Evolutionary conservation across 92 coral and sea anemone species (phyloP).

Genomic region (Scolanthus callimorphus): DNA sequence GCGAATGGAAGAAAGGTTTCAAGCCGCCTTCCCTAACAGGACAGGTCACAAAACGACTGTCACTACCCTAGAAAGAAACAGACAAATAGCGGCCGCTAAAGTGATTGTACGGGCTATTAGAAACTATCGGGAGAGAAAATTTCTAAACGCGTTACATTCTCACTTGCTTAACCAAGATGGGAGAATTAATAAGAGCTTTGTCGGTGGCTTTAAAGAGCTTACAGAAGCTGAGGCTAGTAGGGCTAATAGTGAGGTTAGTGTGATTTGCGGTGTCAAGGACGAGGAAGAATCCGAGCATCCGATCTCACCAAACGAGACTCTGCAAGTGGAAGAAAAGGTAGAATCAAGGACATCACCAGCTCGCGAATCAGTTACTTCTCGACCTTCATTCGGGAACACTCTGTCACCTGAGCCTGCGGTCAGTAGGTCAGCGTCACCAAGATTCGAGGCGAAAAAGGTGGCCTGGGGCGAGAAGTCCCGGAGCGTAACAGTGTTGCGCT

Average conservation of each 20-base stretch:
- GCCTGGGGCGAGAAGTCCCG: too few species aligned
- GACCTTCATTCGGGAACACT: neutral
- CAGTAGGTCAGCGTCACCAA: too few species aligned
- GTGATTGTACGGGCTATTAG: slow-evolving; percentile 75
- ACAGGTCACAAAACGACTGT: slow-evolving; percentile 55
- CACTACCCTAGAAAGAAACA: slow-evolving; percentile 64
- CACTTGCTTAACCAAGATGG: slow-evolving; percentile 4
- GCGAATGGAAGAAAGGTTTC: slow-evolving; percentile 83
- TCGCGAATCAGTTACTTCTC: neutral
- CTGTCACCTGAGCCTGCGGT: neutral
- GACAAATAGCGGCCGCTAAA: slow-evolving; percentile 60
- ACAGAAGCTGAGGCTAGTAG: neutral
- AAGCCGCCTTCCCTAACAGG: slow-evolving; percentile 78
- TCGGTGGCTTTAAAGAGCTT: neutral
- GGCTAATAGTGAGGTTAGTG: slow-evolving; percentile 14
- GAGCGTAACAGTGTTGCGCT: too few species aligned
- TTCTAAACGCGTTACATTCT: slow-evolving; percentile 24
- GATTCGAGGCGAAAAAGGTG: too few species aligned
- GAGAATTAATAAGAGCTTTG: slow-evolving; percentile 8
- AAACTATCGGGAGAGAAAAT: slow-evolving; percentile 59
- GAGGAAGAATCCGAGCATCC: neutral
- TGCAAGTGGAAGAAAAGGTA: neutral
- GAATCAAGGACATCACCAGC: neutral
- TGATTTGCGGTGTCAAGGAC: neutral
- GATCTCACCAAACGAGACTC: neutral